phyloP scores from a whole-genome alignment of 2,797 vertebrate genomes.

The Prunella strophiata region DNA sequence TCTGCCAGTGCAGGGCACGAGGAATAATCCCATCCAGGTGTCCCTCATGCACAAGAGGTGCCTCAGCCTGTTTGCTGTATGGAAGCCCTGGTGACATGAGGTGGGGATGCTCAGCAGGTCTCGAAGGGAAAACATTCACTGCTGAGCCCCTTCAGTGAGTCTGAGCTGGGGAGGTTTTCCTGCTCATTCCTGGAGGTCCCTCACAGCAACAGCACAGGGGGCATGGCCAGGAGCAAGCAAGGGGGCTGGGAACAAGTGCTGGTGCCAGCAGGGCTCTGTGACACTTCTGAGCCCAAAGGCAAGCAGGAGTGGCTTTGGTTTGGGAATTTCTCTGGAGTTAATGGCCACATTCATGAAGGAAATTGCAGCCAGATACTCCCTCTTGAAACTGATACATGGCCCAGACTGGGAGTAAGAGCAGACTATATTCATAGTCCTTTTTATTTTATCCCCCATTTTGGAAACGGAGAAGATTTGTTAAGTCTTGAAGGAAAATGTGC shows the following conservation, averaged over 20 bases:
- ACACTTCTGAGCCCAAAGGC: not conserved
- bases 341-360: not conserved
- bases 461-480: constrained; percentile 9
- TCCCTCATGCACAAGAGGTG: not conserved
- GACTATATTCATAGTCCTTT: not conserved
- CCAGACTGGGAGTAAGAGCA: not conserved
- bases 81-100: not conserved
- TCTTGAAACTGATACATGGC: not conserved
- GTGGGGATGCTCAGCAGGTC: not conserved
- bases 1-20: not conserved
- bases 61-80: not conserved
- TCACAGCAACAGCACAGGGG: not conserved
- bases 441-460: not conserved
- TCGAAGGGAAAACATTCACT: not conserved
- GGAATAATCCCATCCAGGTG: not conserved
- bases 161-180: not conserved
- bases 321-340: not conserved
- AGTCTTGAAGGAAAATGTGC: constrained; percentile 12
- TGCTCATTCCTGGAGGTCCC: not conserved
- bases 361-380: not conserved
- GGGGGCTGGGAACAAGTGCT: not conserved
- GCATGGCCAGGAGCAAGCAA: not conserved
- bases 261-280: not conserved
- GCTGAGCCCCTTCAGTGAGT: not conserved
- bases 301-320: not conserved